Evolutionary conservation across 35 echinoderm and acorn worm species (phyloP).

Genomic region (Amphiura filiformis): DNA sequence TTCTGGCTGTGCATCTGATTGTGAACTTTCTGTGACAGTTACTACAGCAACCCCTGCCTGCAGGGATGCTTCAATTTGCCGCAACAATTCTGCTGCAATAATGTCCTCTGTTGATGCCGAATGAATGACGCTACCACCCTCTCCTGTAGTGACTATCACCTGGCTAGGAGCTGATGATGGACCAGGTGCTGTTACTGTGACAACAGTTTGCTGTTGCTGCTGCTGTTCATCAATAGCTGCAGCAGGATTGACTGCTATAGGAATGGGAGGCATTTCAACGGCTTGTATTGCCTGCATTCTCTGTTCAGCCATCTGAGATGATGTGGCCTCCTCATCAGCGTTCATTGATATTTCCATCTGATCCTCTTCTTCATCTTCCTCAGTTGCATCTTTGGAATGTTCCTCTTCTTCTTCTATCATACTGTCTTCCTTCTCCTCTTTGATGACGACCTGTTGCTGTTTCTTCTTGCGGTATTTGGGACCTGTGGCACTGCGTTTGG

Average conservation of each 20-base stretch:
- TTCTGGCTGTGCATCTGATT: too few species aligned
- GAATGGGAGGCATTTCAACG: neutral
- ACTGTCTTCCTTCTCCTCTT: neutral
- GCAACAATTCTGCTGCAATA: neutral
- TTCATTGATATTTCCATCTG: neutral
- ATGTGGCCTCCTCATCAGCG: neutral
- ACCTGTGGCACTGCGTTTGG: neutral
- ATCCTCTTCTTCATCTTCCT: neutral
- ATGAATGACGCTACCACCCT: neutral
- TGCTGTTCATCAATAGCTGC: neutral
- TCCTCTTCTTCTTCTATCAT: neutral
- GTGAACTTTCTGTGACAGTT: neutral
- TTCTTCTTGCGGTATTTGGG: neutral
- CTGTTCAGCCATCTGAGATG: neutral
- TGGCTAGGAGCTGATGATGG: neutral
- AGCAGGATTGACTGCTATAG: neutral
- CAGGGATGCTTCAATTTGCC: slow-evolving; percentile 2
- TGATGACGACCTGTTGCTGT: neutral
- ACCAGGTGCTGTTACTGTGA: neutral
- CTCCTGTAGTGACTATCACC: neutral
- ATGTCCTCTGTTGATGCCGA: neutral
- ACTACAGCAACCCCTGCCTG: slow-evolving; percentile 1
- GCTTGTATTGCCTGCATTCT: neutral
- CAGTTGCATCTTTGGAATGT: neutral
- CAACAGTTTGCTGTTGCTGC: neutral